Percentiles rank a stretch among this genome's conserved stretches.
These are phyloP conservation scores for Adelognathus sp. DNA, from an alignment of 2,888 invertebrate species.

Conservation along the genomic window DNA sequence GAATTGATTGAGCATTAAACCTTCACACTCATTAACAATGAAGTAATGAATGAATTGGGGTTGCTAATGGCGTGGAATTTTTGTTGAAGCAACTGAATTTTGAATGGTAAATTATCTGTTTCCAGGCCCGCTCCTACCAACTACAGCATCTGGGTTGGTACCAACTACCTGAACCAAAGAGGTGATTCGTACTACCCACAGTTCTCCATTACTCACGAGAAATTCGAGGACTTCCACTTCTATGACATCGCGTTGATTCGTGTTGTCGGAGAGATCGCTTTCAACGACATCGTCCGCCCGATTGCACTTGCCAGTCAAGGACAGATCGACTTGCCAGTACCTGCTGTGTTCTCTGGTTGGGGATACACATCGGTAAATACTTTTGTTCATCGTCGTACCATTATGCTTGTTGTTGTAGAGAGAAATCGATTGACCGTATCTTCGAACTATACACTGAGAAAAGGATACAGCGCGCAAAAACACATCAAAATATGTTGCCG, in stretches of 20 bases:
- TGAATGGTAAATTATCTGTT: too few relatives aligned
- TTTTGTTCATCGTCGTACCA: too few relatives aligned
- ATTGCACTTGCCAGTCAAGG: constrained; percentile 59
- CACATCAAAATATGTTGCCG: too few relatives aligned
- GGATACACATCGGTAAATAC: constrained; percentile 63
- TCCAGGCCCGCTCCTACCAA: constrained; percentile 15
- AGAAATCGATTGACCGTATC: too few relatives aligned
- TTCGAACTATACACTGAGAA: too few relatives aligned
- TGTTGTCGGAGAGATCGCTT: constrained; percentile 59
- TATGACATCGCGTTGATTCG: constrained; percentile 71
- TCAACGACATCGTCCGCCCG: constrained; percentile 61
- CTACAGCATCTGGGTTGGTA: constrained; percentile 45
- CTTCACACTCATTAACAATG: too few relatives aligned
- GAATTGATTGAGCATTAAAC: too few relatives aligned
- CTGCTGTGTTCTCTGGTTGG: constrained; percentile 69
- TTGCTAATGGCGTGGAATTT: too few relatives aligned
- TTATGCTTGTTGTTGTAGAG: too few relatives aligned
- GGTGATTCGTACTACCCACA: constrained; percentile 47
- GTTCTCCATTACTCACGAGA: constrained; percentile 44
- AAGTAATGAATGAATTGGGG: too few relatives aligned
- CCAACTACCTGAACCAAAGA: constrained; percentile 52
- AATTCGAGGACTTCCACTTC: constrained; percentile 13
- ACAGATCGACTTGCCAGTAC: constrained; percentile 25
- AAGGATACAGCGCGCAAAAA: too few relatives aligned
- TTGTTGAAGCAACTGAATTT: too few relatives aligned